Evolutionary conservation across 2,888 invertebrate species (phyloP).

Genomic region (Pristionchus arcanus): DNA sequence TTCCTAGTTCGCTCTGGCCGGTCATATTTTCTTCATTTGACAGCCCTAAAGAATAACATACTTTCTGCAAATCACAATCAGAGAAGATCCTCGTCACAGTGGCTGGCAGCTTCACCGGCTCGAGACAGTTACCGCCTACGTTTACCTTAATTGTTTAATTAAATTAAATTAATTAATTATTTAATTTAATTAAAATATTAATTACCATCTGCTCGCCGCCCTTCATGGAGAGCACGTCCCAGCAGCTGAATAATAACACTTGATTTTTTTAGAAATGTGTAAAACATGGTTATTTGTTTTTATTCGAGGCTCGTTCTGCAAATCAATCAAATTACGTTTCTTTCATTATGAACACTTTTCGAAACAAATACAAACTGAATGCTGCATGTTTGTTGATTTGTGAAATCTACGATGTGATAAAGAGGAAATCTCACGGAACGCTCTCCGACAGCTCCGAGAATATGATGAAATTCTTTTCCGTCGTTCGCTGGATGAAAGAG

Average conservation of each 20-base stretch:
- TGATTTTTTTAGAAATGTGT: background rate
- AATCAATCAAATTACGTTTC: too few species aligned
- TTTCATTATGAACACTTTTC: too few species aligned
- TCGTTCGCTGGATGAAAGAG: slow-evolving; percentile 61
- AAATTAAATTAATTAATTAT: background rate
- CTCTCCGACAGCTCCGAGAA: slow-evolving; percentile 64
- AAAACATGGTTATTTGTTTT: too few species aligned
- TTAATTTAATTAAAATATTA: background rate
- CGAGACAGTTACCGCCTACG: slow-evolving; percentile 55
- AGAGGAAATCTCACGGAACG: slow-evolving; percentile 59
- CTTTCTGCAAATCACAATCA: slow-evolving; percentile 54
- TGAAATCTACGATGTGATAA: too few species aligned
- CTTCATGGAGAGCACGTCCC: slow-evolving; percentile 55
- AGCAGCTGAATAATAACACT: slow-evolving; percentile 37
- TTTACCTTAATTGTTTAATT: slow-evolving; percentile 23
- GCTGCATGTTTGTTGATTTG: too few species aligned
- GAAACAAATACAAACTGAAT: too few species aligned
- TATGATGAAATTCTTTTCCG: slow-evolving; percentile 62
- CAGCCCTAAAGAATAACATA: background rate
- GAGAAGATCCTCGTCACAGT: slow-evolving; percentile 55
- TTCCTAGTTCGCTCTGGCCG: too few species aligned
- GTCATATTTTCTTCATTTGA: too few species aligned
- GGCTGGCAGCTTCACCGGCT: slow-evolving; percentile 50
- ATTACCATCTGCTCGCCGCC: slow-evolving; percentile 53
- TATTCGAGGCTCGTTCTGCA: too few species aligned